Percentiles rank a stretch among this genome's conserved stretches.
phyloP scores from a whole-genome alignment of 2,888 invertebrate species.

The Clepsis dumicolana region DNA sequence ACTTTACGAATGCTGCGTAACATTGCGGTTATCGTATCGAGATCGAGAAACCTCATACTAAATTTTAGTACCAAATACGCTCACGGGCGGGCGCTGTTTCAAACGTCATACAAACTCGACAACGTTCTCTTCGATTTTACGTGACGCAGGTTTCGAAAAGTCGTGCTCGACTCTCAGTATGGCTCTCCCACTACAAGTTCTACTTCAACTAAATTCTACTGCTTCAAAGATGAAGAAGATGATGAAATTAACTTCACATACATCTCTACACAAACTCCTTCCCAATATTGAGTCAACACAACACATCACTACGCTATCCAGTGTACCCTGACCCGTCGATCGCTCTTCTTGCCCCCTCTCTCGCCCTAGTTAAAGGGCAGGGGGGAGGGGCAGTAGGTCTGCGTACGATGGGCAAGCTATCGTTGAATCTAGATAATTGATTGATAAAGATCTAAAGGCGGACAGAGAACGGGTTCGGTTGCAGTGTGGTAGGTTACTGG shows the following conservation, averaged over 20 bases:
- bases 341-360: neutral
- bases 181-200: too few species aligned
- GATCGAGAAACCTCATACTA: too few species aligned
- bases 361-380: neutral
- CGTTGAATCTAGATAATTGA: conserved; percentile 62
- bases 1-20: too few species aligned
- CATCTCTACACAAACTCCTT: conserved; percentile 43
- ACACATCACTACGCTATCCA: conserved; percentile 33
- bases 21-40: too few species aligned
- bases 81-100: too few species aligned
- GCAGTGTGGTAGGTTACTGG: conserved; percentile 38
- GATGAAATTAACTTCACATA: neutral
- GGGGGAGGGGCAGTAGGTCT: conserved; percentile 7
- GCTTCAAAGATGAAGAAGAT: neutral
- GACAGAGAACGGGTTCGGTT: conserved; percentile 50
- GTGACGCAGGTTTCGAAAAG: too few species aligned
- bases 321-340: neutral
- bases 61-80: too few species aligned
- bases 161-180: too few species aligned
- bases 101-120: too few species aligned
- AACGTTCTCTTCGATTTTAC: too few species aligned
- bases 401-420: conserved; percentile 37
- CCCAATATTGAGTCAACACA: conserved; percentile 37
- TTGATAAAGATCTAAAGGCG: conserved; percentile 61
- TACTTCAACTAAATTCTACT: neutral